Evolutionary conservation across 1,140 invertebrate genomes (phyloP).

Genomic region (Asbolus verrucosus): DNA sequence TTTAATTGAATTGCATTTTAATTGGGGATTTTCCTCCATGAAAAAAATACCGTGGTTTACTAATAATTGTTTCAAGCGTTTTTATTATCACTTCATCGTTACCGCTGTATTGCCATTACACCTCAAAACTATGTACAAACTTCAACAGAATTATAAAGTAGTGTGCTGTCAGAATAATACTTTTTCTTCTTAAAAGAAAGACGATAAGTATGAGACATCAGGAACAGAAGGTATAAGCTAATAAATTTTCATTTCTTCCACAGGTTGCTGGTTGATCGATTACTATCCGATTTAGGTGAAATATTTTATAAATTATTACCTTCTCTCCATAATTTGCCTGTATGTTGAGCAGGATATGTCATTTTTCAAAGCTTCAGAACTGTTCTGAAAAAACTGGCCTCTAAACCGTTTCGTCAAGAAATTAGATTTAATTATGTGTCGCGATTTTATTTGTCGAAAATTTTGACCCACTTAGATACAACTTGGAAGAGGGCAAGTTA

Average conservation of each 20-base stretch:
- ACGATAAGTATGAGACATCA: slow-evolving; percentile 6
- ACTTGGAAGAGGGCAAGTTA: background rate
- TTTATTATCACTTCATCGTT: no score
- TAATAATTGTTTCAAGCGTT: no score
- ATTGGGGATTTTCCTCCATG: background rate
- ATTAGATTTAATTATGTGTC: background rate
- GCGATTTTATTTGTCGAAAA: slow-evolving; percentile 5
- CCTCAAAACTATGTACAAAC: no score
- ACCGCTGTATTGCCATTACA: no score
- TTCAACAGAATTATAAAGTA: no score
- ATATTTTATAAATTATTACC: slow-evolving; percentile 14
- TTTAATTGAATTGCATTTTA: slow-evolving; percentile 23
- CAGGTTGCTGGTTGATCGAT: slow-evolving; percentile 24
- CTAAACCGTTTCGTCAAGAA: no score
- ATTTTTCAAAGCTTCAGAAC: slow-evolving; percentile 12
- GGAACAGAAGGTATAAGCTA: slow-evolving; percentile 18
- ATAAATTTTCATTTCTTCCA: slow-evolving; percentile 36
- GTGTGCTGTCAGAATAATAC: background rate
- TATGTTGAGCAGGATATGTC: background rate
- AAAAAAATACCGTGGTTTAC: no score
- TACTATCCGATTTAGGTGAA: background rate
- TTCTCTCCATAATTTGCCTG: background rate
- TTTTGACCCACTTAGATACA: slow-evolving; percentile 18
- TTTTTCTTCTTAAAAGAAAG: background rate
- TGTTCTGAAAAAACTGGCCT: no score